phyloP scores from a whole-genome alignment of 1,140 invertebrate genomes.

The Phymastichus coffea region DNA sequence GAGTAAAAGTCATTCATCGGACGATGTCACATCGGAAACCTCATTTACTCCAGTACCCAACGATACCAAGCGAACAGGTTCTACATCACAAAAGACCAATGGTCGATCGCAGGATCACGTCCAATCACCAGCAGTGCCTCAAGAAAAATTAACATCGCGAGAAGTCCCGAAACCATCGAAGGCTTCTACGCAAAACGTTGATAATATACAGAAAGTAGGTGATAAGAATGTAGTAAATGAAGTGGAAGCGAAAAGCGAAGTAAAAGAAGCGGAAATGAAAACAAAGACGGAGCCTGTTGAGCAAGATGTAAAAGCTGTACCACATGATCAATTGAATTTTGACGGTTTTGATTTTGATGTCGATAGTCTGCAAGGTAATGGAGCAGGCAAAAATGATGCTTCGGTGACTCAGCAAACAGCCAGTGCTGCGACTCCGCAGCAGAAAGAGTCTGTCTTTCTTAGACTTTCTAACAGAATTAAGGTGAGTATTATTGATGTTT shows the following conservation, averaged over 20 bases:
- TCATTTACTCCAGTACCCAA: background rate
- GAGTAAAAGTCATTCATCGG: constrained; percentile 42
- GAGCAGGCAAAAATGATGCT: constrained; percentile 34
- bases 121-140: background rate
- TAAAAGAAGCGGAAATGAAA: constrained; percentile 11
- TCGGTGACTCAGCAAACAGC: constrained; percentile 37
- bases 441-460: constrained; percentile 94
- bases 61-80: background rate
- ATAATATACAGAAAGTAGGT: no score
- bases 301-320: constrained; percentile 38
- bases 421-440: constrained; percentile 52
- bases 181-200: no score
- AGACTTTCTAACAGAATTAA: constrained; percentile 94
- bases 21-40: constrained; percentile 22
- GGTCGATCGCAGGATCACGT: background rate
- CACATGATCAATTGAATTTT: constrained; percentile 39
- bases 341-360: constrained; percentile 57
- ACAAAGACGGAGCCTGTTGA: constrained; percentile 14
- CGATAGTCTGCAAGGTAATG: constrained; percentile 39
- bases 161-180: background rate
- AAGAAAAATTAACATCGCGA: background rate
- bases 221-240: no score
- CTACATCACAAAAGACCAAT: background rate
- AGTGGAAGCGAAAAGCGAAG: constrained; percentile 18
- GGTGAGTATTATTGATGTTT: constrained; percentile 55